These are phyloP conservation scores for Menura novaehollandiae DNA, from an alignment of 2,113 vertebrate genomes.

Conservation along the genomic window DNA sequence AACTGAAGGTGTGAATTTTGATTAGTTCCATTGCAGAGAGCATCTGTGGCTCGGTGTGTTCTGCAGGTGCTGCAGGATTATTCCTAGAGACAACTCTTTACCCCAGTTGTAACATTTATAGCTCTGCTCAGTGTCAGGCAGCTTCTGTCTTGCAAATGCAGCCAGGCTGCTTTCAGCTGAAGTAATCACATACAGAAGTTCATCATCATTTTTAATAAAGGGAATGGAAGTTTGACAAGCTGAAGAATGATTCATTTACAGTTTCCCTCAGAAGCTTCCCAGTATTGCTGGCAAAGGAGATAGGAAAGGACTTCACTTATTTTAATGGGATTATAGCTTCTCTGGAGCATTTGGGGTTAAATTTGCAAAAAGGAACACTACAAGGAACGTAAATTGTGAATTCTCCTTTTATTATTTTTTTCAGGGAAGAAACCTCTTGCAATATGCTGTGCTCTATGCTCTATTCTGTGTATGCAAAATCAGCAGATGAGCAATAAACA, in stretches of 20 bases:
- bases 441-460: background rate
- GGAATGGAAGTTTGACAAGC: background rate
- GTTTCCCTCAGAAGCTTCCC: background rate
- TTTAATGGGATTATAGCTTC: background rate
- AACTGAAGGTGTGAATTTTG: background rate
- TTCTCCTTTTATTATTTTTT: background rate
- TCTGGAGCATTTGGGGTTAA: background rate
- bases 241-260: background rate
- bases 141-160: background rate
- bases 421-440: background rate
- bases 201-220: conserved; percentile 2
- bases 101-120: background rate
- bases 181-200: background rate
- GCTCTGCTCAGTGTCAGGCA: background rate
- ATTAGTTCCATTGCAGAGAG: background rate
- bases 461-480: background rate
- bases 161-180: background rate
- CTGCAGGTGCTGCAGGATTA: background rate
- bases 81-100: background rate
- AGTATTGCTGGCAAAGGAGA: background rate
- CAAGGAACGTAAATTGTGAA: background rate
- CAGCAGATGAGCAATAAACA: background rate
- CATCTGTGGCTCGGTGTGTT: background rate
- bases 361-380: background rate
- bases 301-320: background rate